Base-by-base conservation (phyloP, 2,888 invertebrate species). In the Psylliodes chrysocephalus region DNA sequence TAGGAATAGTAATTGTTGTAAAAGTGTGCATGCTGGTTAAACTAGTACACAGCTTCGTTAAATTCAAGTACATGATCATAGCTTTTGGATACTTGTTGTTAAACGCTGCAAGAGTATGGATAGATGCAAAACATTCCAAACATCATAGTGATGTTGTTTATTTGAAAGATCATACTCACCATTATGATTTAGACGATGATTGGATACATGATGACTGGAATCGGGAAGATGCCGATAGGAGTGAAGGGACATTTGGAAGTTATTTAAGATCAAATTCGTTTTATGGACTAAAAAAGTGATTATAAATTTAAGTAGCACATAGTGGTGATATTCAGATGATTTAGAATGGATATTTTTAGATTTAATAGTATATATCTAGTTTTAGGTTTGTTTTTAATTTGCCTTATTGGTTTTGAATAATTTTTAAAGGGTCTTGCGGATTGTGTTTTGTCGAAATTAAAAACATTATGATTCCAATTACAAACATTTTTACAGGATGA, bases 151-250 rank as follows among this genome's bases (percentile, higher is more conserved):
- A 92, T 85, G 90, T 92, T 66, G 88, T 92, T 74, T 91, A 92
- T 80, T 91, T 92, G 80, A 91, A 92, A 82, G 91, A 91, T 76
- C 92, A 92, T 75, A 91, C 92, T 82, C 92, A 92, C 76, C 92
- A 92, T 71, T 92, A 92, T 75, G 88, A 82, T 52, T 88, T 88
- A 49, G 87, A 88, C 63, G 88, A 89, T 42, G 89, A 89, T 22
- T 62, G 40, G 59, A 7, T 52, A 0, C 62, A 68, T 10, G 65
- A 67, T 12, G 54, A 65, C 12, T 67, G 67, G 67, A 62, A 56
- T 17, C 55, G 67, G 15, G 53, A 57, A 7, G 59, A 47, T 15
- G 55, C 59, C 5, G 60, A 46, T 19, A 8, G 18, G 2, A 35
- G 35, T 2, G 35, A 6, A 14, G 35, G n/a, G 35, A n/a, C n/a